Conservation (phyloP, 2,888 invertebrate species). For the Heterodera filipjevi region DNA sequence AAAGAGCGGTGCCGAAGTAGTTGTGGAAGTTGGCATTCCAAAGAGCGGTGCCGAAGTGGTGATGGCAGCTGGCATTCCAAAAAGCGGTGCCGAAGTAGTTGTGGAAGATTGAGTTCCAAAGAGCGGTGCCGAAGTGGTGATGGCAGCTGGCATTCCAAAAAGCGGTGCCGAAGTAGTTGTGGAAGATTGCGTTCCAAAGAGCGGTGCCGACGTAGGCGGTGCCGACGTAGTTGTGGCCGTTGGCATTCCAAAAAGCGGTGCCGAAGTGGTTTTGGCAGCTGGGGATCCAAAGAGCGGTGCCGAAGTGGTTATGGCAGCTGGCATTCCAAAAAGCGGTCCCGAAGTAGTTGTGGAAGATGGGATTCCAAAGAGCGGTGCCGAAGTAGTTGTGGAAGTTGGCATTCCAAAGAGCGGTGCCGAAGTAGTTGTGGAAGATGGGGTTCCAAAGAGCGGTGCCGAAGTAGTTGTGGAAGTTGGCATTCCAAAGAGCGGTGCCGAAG, state of each 20-base stretch:
- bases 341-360: neutral
- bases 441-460: slow-evolving; percentile 19
- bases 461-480: slow-evolving; percentile 17
- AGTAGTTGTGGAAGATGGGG: neutral
- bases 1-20: too few relatives aligned
- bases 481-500: neutral
- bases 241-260: neutral
- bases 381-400: slow-evolving; percentile 22
- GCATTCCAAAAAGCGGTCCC: slow-evolving; percentile 25
- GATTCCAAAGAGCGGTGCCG: neutral
- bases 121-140: slow-evolving; percentile 22
- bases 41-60: slow-evolving; percentile 3
- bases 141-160: neutral
- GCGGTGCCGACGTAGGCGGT: slow-evolving; percentile 11
- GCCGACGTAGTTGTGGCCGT: slow-evolving; percentile 32
- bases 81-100: slow-evolving; percentile 22
- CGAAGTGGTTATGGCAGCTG: slow-evolving; percentile 14
- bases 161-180: slow-evolving; percentile 25
- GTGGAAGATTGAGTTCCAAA: slow-evolving; percentile 15
- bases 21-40: neutral
- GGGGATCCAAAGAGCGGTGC: slow-evolving; percentile 14
- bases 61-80: neutral
- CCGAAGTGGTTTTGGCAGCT: neutral
- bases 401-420: slow-evolving; percentile 14
- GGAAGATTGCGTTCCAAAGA: slow-evolving; percentile 21